Conservation (phyloP, 2,113 vertebrate species). For the Silurus meridionalis region DNA sequence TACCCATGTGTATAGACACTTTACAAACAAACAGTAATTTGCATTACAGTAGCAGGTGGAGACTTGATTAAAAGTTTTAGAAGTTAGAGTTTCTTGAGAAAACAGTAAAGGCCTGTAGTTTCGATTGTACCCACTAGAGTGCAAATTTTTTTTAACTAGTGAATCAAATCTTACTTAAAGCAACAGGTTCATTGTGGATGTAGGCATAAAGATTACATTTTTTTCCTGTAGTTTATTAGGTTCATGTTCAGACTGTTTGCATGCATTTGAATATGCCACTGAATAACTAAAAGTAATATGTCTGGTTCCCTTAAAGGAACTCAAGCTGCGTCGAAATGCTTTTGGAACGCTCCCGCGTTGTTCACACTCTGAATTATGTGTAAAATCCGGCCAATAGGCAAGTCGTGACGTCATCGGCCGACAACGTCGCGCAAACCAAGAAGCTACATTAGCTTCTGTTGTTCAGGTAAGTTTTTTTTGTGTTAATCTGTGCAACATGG, state of each 20-base stretch:
- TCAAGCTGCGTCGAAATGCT: no score
- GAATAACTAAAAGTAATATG: not conserved
- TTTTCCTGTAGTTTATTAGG: not conserved
- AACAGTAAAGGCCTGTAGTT: not conserved
- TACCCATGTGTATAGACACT: not conserved
- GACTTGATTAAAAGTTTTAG: not conserved
- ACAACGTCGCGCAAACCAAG: no score
- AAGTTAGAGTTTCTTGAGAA: not conserved
- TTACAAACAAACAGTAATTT: not conserved
- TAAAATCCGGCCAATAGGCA: no score
- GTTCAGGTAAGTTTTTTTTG: no score
- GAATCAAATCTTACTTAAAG: not conserved
- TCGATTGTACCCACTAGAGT: slow-evolving; percentile 28
- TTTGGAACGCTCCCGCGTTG: no score
- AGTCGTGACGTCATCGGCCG: no score
- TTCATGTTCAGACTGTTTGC: not conserved
- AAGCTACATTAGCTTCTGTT: no score
- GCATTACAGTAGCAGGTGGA: not conserved
- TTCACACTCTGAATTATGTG: no score
- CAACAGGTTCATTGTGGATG: not conserved
- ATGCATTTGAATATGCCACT: not conserved
- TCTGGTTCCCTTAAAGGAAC: not conserved
- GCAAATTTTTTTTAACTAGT: slow-evolving; percentile 4
- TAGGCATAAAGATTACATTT: not conserved
- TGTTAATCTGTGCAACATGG: no score